Conservation (phyloP, 2,888 invertebrate genomes). For the Aphodius granarius region DNA sequence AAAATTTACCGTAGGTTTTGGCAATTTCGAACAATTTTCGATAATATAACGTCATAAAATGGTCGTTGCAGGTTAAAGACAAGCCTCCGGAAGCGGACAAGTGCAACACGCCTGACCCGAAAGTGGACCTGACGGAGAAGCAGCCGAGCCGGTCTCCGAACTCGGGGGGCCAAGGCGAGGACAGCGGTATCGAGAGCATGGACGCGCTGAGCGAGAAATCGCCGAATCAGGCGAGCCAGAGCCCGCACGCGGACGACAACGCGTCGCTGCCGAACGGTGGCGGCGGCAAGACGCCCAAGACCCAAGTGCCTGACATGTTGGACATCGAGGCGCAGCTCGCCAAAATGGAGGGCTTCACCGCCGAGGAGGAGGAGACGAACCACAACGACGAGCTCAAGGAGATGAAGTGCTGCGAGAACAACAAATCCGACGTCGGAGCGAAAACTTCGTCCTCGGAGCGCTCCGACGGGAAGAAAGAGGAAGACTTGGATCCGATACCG, state of each 20-base stretch:
- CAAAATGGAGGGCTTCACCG: constrained; percentile 63
- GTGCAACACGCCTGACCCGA: constrained; percentile 48
- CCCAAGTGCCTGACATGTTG: constrained; percentile 60
- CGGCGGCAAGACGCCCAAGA: constrained; percentile 39
- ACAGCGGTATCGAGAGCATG: constrained; percentile 92
- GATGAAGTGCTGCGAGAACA: constrained; percentile 43
- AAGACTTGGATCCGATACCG: constrained; percentile 63
- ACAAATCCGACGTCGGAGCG: not conserved
- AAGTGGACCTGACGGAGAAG: constrained; percentile 39
- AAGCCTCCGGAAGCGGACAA: constrained; percentile 51
- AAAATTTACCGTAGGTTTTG: too few relatives aligned
- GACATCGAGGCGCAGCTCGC: constrained; percentile 73
- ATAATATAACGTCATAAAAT: too few relatives aligned
- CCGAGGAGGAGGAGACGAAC: constrained; percentile 38
- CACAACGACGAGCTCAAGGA: constrained; percentile 44
- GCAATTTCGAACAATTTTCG: too few relatives aligned
- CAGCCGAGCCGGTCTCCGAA: constrained; percentile 49
- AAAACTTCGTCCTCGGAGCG: constrained; percentile 24
- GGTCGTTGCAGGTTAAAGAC: constrained; percentile 45
- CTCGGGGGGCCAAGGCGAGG: constrained; percentile 62
- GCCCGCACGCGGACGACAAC: constrained; percentile 58
- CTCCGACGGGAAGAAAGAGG: constrained; percentile 32
- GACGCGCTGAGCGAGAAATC: constrained; percentile 87
- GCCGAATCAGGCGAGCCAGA: constrained; percentile 76
- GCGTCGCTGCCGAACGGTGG: too few relatives aligned